These are phyloP conservation scores for Drosophila buzzatii DNA, from an alignment of 2,888 invertebrate species.

Conservation along the genomic window DNA sequence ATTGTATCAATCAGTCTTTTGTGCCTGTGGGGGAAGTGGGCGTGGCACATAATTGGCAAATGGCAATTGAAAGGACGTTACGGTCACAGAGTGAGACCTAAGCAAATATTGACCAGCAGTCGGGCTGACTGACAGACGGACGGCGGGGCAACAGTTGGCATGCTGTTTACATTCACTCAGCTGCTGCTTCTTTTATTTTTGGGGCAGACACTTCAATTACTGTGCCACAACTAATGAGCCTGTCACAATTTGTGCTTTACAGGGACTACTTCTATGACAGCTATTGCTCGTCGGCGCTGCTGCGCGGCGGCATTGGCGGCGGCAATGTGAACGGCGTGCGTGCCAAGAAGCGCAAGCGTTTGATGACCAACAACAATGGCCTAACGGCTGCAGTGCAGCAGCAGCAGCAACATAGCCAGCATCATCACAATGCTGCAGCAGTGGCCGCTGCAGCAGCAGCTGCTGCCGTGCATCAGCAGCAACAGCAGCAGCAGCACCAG, in stretches of 20 bases:
- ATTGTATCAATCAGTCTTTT: constrained; percentile 71
- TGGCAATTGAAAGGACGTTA: constrained; percentile 65
- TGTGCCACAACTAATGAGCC: constrained; percentile 31
- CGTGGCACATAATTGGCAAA: constrained; percentile 67
- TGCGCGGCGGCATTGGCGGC: constrained; percentile 71
- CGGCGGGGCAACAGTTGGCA: constrained; percentile 48
- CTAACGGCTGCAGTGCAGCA: constrained; percentile 79
- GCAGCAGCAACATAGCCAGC: constrained; percentile 79
- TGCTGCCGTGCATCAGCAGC: constrained; percentile 75
- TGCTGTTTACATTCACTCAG: constrained; percentile 3
- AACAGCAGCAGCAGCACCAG: constrained; percentile 57
- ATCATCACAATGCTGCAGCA: constrained; percentile 78
- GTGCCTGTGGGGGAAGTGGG: not conserved
- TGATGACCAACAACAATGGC: constrained; percentile 84
- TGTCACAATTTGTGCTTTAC: constrained; percentile 40
- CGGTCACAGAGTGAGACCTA: constrained; percentile 46
- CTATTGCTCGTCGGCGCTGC: constrained; percentile 85
- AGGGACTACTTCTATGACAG: constrained; percentile 88
- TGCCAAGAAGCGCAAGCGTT: constrained; percentile 85
- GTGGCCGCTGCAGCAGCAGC: constrained; percentile 76
- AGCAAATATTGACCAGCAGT: constrained; percentile 68
- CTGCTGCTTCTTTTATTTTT: not conserved
- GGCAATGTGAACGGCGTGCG: constrained; percentile 77
- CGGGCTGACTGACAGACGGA: constrained; percentile 14
- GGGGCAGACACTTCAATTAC: constrained; percentile 69